Conservation (phyloP, 2,113 vertebrate species). For the Acinonyx jubatus region DNA sequence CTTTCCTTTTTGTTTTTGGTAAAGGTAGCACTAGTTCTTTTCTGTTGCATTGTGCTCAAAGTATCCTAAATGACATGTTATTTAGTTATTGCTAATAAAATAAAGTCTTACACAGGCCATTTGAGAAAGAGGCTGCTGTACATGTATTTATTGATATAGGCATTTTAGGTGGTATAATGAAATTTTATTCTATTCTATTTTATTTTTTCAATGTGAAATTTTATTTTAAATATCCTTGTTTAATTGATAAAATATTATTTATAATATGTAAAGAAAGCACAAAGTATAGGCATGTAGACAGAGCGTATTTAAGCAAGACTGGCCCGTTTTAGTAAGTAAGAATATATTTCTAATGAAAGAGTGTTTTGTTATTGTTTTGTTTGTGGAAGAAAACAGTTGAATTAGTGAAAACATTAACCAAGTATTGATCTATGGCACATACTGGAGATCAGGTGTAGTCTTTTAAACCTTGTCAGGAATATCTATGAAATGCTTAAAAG, state of each 20-base stretch:
- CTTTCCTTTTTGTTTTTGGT: neutral
- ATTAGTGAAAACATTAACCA: neutral
- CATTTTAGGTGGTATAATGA: constrained; percentile 7
- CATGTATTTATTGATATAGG: neutral
- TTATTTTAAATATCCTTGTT: constrained; percentile 31
- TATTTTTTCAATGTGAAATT: neutral
- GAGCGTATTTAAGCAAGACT: neutral
- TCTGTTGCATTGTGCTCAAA: neutral
- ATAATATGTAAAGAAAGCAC: neutral
- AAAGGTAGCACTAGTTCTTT: neutral
- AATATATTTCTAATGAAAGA: constrained; percentile 18
- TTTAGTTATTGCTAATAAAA: constrained; percentile 19
- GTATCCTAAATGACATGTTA: constrained; percentile 2
- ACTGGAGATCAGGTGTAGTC: neutral
- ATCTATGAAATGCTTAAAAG: constrained; percentile 17
- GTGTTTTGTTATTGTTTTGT: neutral
- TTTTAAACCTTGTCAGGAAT: neutral
- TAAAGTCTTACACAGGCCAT: neutral
- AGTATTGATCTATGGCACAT: neutral
- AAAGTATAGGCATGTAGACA: neutral
- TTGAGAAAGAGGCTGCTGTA: neutral
- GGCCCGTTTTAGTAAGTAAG: neutral
- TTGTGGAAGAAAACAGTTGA: neutral
- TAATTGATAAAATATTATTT: neutral
- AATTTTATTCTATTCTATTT: neutral